Conservation (phyloP, 2,797 vertebrate species). For the Paguma larvata region DNA sequence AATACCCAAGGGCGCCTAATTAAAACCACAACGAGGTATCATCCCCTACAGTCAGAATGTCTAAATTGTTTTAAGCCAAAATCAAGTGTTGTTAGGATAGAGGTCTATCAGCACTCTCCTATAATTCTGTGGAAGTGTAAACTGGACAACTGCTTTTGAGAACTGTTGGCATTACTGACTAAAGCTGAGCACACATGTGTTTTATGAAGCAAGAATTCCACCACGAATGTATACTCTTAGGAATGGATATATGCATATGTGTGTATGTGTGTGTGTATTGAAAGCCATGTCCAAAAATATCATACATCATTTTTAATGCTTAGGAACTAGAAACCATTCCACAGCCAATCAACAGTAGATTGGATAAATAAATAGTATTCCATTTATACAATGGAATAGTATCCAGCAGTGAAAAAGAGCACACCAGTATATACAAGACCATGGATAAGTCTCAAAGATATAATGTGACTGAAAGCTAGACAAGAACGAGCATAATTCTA, state of each 20-base stretch:
- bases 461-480: neutral
- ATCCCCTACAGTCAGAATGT: neutral
- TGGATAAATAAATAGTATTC: neutral
- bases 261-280: neutral
- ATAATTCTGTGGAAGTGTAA: neutral
- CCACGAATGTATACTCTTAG: neutral
- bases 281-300: neutral
- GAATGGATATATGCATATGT: neutral
- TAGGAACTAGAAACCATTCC: neutral
- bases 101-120: neutral
- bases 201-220: neutral
- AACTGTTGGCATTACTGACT: neutral
- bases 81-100: neutral
- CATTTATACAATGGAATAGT: neutral
- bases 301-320: neutral
- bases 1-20: neutral
- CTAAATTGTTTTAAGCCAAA: neutral
- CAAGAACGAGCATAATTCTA: neutral
- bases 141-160: neutral
- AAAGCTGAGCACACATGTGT: neutral
- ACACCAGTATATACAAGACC: neutral
- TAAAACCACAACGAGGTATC: neutral
- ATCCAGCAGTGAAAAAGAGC: neutral
- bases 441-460: neutral
- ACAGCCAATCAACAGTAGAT: neutral